Evolutionary conservation across 1,140 invertebrate species (phyloP), one percentile per base, ranked within the genome.

Genomic region (Arctopsyche grandis): DNA sequence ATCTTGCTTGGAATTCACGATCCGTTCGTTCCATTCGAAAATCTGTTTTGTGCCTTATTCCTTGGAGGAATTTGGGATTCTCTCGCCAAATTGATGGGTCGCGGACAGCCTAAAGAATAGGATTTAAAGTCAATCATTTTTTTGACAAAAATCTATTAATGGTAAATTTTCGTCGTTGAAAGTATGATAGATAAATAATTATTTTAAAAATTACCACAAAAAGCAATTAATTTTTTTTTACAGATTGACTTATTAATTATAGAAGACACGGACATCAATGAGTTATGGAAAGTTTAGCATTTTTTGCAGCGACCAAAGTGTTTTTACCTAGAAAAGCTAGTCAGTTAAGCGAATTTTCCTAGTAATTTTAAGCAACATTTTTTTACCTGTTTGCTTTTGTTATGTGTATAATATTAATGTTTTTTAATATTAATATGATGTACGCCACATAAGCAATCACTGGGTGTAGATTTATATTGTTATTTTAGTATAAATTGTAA

Each of bases 1-100:
- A 94, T 99, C 82, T 88, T 99, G 19, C 90, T 99, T 77, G 97
- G 98, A 76, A 99, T 99, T 84, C 96, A 98, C 84, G 98, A 99
- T 91, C 98, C 98, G 58, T 99, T 99, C 87, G 91, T 98, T 81
- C 98, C 98, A 58, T 98, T 99, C 85, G 98, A 99, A 89, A 99
- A 99, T 88, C 90, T 99, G 22, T 95, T 97, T 88, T 99, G 98
- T 86, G 96, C 97, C 14, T 89, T 99, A 60, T 99, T 99, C 90
- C 92, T 99, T 86, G 98, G 98, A 70, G 98, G 98, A 74, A 96
- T 99, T 85, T 99, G 97, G 94, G 98, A 99, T 89, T 97, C 97
- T 21, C 88, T 99, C 83, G 93, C 95, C 69, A 94, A 94, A 85
- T 91, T 96, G 22, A 90, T 96, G 66, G 94, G 94, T 79, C 91